phyloP scores from a whole-genome alignment of 2,797 vertebrate genomes.

The Syngnathus acus region DNA sequence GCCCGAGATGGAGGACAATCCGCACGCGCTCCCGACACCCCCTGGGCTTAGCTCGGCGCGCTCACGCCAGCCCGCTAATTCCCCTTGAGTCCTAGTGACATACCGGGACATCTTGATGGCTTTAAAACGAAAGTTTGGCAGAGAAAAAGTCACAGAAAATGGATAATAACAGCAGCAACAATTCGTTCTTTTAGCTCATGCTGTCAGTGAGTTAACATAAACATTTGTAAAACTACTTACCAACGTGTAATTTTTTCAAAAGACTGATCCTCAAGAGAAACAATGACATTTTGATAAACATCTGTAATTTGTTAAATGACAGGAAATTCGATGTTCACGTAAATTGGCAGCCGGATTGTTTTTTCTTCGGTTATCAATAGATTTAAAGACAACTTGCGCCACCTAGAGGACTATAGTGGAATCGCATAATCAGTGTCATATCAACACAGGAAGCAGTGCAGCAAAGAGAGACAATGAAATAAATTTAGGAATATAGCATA shows the following conservation, averaged over 20 bases:
- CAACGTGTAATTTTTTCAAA: background rate
- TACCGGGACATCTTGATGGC: background rate
- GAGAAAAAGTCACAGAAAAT: background rate
- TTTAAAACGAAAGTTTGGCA: background rate
- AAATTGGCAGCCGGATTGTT: background rate
- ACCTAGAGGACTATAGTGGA: background rate
- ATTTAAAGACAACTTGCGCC: background rate
- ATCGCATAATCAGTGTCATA: background rate
- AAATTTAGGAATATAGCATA: too few species aligned
- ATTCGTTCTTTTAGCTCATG: background rate
- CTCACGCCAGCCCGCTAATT: conserved; percentile 70
- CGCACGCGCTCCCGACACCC: conserved; percentile 62
- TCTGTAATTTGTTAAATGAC: background rate
- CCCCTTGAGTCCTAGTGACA: conserved; percentile 42
- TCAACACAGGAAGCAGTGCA: too few species aligned
- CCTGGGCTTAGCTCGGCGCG: conserved; percentile 65
- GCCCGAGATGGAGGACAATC: conserved; percentile 67
- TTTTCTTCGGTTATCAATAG: background rate
- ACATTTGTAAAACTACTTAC: background rate
- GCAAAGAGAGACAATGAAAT: too few species aligned
- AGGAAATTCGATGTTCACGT: too few species aligned
- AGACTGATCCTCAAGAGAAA: background rate
- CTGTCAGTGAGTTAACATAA: background rate
- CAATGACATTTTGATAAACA: background rate
- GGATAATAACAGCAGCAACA: background rate